Evolutionary conservation across 2,888 invertebrate genomes (phyloP).

Genomic region (Phaonia tiefii): DNA sequence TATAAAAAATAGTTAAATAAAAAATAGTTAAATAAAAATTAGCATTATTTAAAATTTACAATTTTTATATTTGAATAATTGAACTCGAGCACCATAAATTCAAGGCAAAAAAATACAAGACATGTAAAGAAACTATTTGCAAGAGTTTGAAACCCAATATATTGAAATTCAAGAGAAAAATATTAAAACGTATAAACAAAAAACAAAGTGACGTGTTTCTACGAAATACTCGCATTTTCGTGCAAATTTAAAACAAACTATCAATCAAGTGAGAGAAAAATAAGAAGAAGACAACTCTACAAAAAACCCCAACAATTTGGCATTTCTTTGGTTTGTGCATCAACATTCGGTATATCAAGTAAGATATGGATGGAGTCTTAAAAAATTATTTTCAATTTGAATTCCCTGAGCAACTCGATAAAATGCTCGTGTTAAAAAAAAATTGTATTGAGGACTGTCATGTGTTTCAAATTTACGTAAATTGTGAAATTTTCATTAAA

Average conservation of each 20-base stretch:
- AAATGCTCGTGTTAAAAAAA: slow-evolving; percentile 21
- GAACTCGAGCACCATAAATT: not conserved
- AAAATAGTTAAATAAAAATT: not conserved
- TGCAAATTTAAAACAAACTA: slow-evolving; percentile 6
- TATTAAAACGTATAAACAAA: not conserved
- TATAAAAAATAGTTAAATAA: not conserved
- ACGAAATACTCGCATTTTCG: not conserved
- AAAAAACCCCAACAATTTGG: slow-evolving; percentile 13
- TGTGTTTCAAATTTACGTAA: slow-evolving; percentile 38
- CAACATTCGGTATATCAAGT: slow-evolving; percentile 11
- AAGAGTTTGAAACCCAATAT: not conserved
- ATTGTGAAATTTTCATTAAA: slow-evolving; percentile 25
- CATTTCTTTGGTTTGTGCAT: slow-evolving; percentile 28
- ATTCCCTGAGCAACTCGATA: not conserved
- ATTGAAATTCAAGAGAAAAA: not conserved
- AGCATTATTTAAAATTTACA: slow-evolving; percentile 11
- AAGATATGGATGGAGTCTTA: not conserved
- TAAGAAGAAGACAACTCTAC: not conserved
- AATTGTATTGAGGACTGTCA: not conserved
- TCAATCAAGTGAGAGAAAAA: not conserved
- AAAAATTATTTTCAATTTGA: not conserved
- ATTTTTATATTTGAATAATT: slow-evolving; percentile 7
- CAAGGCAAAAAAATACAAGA: not conserved
- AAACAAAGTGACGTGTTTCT: not conserved
- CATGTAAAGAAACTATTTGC: not conserved